These are phyloP conservation scores for Corvus cornix DNA, from an alignment of 2,113 vertebrate genomes.

Conservation along the genomic window DNA sequence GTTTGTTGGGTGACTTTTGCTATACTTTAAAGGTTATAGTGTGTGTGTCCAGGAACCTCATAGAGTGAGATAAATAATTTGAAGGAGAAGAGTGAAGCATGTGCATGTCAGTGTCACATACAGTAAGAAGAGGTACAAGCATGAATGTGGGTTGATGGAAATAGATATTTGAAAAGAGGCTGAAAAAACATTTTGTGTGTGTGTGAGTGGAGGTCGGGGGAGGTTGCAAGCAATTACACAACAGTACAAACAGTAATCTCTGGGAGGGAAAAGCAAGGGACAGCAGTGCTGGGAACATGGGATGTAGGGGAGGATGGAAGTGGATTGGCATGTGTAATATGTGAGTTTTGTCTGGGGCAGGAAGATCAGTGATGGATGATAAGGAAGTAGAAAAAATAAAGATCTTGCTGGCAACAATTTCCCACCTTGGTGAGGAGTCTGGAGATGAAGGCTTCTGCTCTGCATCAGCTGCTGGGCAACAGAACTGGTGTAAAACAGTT, in stretches of 20 bases:
- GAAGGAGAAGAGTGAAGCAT: not conserved
- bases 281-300: not conserved
- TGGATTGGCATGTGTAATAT: not conserved
- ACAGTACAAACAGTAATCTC: not conserved
- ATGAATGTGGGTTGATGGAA: not conserved
- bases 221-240: not conserved
- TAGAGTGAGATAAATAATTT: not conserved
- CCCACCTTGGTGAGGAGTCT: conserved; percentile 75
- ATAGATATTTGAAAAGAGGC: not conserved
- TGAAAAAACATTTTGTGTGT: not conserved
- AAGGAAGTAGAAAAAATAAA: not conserved
- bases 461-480: conserved; percentile 93
- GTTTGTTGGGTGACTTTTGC: not conserved
- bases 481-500: conserved; percentile 97
- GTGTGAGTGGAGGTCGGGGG: not conserved
- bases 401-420: not conserved
- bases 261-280: not conserved
- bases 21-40: not conserved
- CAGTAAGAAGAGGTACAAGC: not conserved
- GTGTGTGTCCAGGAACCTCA: not conserved
- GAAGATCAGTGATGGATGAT: not conserved
- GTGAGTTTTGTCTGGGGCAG: not conserved
- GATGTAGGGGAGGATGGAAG: not conserved
- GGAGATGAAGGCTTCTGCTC: conserved; percentile 82
- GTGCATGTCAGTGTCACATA: not conserved